These are phyloP conservation scores for Cyrtodaria siliqua DNA, from an alignment of 2,888 invertebrate species.

Conservation along the genomic window DNA sequence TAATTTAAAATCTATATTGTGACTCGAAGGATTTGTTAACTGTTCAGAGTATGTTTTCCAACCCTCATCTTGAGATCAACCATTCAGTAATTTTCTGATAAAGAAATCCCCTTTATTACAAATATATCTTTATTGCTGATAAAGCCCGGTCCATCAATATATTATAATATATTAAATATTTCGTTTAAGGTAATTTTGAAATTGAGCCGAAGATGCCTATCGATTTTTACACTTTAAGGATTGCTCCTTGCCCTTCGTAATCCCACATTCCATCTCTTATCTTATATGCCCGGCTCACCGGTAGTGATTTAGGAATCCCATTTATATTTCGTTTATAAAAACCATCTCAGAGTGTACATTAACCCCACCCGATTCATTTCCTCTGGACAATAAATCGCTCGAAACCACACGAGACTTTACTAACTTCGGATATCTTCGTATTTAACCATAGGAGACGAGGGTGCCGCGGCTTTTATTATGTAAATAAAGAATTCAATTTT, in stretches of 20 bases:
- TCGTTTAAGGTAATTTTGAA: constrained; percentile 54
- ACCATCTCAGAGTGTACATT: constrained; percentile 31
- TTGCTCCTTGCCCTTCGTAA: constrained; percentile 51
- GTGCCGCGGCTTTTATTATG: constrained; percentile 46
- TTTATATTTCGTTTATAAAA: constrained; percentile 55
- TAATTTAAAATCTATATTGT: constrained; percentile 38
- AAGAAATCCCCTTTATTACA: constrained; percentile 51
- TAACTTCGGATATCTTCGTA: constrained; percentile 36
- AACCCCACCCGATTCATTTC: constrained; percentile 59
- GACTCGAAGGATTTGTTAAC: constrained; percentile 7
- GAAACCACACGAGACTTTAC: constrained; percentile 32
- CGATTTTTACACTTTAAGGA: constrained; percentile 56
- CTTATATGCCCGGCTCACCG: constrained; percentile 23
- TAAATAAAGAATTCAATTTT: constrained; percentile 68
- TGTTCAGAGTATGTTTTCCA: constrained; percentile 13
- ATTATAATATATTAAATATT: constrained; percentile 59
- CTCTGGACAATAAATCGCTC: constrained; percentile 45
- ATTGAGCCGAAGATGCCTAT: constrained; percentile 35
- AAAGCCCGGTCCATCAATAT: constrained; percentile 27
- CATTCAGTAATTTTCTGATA: constrained; percentile 70
- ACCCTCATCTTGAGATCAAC: constrained; percentile 20
- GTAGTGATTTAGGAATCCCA: constrained; percentile 49
- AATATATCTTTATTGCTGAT: constrained; percentile 43
- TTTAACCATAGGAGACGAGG: constrained; percentile 37
- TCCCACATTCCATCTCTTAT: constrained; percentile 49